Evolutionary conservation across 1,140 invertebrate genomes (phyloP), one percentile per base, ranked within the genome.

Genomic region (Linepithema humile): DNA sequence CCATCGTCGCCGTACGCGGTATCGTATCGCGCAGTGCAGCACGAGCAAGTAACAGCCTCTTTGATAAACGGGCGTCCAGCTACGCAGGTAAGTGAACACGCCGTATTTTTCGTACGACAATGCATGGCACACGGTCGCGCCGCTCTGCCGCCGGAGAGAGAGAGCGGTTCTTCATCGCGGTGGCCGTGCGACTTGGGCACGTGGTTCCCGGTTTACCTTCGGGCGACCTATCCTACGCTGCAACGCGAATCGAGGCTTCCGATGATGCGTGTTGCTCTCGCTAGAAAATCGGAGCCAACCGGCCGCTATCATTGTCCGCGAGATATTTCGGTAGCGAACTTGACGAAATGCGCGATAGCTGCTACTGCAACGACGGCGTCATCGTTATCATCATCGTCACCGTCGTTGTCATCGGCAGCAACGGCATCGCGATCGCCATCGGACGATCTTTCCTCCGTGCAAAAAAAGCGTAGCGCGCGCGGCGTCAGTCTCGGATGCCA

Each of bases 401-500:
- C 73, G 32, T 12, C 43, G 35, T 40, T 50, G 23, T 20, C 57
- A 43, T 50, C 35, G 32, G 0, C 23, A 38, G 17, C 38, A 0
- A 3, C 9, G 38, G 9, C 48, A 43, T 80, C 48, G 38, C 0
- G 20, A 35, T 82, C 82, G 73, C 45, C 82, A 82, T 83, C 62
- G 84, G 10, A 48, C 55, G 38, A 72, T 85, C 74, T 85, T 65
- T 88, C 60, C 85, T 65, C 57, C 38, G 53, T 57, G 48, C 62
- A 90, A 88, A 89, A 92, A 90, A 88, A 86, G 82, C 74, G 73
- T 72, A 69, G 86, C 89, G 75, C 75, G 75, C 75, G 88, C 92
- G 92, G 93, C 93, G 93, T 94, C 93, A 90, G 88, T 92, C 88
- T 84, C 82, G 92, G 92, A 92, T 93, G 93, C 93, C 93, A 94